Conservation (phyloP, 1,140 invertebrate genomes). For the Drosophila albomicans region DNA sequence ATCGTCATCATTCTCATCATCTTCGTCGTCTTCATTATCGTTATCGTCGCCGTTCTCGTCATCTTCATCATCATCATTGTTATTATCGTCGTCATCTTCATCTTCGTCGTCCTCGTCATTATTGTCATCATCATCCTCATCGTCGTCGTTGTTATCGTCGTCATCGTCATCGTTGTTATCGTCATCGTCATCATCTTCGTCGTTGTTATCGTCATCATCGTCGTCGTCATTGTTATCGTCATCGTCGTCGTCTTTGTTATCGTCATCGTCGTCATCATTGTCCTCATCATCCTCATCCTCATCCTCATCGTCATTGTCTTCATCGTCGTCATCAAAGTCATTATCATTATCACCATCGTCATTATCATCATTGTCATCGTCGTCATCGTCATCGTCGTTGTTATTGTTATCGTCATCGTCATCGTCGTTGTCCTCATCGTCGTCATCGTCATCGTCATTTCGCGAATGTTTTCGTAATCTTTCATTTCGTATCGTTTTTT, state of each 20-base stretch:
- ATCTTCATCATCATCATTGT: conserved; percentile 46
- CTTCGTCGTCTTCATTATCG: not conserved
- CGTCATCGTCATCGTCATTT: conserved; percentile 79
- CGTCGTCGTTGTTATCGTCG: conserved; percentile 36
- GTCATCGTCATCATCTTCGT: conserved; percentile 70
- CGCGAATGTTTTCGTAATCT: conserved; percentile 69
- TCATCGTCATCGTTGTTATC: conserved; percentile 59
- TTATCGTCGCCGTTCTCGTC: conserved; percentile 79
- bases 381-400: conserved; percentile 28
- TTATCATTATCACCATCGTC: conserved; percentile 30
- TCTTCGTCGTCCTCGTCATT: conserved; percentile 85
- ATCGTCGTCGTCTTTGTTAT: conserved; percentile 80
- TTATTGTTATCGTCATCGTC: conserved; percentile 37
- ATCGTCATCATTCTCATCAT: conserved; percentile 32
- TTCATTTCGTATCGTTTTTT: conserved; percentile 79
- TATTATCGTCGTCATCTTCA: conserved; percentile 60
- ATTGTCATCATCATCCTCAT: conserved; percentile 59
- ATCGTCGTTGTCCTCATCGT: conserved; percentile 65
- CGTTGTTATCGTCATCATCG: conserved; percentile 26
- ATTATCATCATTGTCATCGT: conserved; percentile 10
- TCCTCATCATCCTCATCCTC: conserved; percentile 55
- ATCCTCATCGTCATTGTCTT: conserved; percentile 32
- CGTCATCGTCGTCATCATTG: conserved; percentile 64
- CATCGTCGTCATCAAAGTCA: conserved; percentile 22
- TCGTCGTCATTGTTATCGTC: conserved; percentile 50